A percentile compares a stretch with the other conserved stretches of the same genome.
phyloP scores from a whole-genome alignment of 2,113 vertebrate genomes.

The Menura novaehollandiae region DNA sequence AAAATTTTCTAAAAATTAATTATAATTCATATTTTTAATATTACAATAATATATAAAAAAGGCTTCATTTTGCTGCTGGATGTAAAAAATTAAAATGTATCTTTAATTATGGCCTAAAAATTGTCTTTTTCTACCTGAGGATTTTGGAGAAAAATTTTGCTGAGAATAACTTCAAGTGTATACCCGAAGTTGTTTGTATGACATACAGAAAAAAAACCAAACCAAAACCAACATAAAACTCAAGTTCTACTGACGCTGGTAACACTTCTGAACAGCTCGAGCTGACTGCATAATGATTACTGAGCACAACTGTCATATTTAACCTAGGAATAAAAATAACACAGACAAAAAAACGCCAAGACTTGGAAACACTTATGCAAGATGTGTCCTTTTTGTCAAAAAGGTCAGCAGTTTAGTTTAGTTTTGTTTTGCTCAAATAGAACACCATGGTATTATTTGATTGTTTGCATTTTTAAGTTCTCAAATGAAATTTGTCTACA shows the following conservation, averaged over 20 bases:
- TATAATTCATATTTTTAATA: neutral
- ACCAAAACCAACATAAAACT: neutral
- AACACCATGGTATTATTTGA: neutral
- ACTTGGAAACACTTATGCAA: neutral
- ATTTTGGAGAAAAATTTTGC: neutral
- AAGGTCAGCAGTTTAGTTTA: neutral
- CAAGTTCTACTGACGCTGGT: neutral
- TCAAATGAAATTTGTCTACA: neutral
- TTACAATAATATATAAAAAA: neutral
- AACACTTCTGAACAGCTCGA: neutral
- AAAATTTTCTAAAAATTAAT: neutral
- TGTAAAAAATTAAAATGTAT: neutral
- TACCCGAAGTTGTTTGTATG: neutral
- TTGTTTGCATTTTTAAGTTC: neutral
- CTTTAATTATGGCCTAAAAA: neutral
- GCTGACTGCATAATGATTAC: neutral
- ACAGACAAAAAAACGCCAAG: neutral
- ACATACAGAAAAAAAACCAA: neutral
- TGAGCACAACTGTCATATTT: neutral
- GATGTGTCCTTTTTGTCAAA: neutral
- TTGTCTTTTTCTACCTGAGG: neutral
- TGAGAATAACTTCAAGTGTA: neutral
- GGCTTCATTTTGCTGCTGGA: neutral
- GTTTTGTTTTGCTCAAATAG: neutral
- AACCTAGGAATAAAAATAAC: slow-evolving; percentile 33